These are phyloP conservation scores for Lutjanus campechanus DNA, from an alignment of 2,797 vertebrate species.

Conservation along the genomic window DNA sequence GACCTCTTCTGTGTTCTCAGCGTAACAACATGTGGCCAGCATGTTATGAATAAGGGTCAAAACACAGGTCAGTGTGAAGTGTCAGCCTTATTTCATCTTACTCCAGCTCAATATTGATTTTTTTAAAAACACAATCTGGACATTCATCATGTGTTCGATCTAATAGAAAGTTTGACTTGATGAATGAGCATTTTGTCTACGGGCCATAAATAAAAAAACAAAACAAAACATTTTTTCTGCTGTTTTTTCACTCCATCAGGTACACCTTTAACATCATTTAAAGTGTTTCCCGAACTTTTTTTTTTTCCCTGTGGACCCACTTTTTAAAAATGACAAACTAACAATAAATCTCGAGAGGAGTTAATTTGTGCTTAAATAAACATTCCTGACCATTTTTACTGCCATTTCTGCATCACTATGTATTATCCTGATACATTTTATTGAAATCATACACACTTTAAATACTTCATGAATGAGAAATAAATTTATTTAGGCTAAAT, in stretches of 20 bases:
- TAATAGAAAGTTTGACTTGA: background rate
- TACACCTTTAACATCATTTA: background rate
- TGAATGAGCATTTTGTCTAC: background rate
- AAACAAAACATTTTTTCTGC: background rate
- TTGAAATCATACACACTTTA: too few species aligned
- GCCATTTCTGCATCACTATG: too few species aligned
- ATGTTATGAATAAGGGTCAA: constrained; percentile 30
- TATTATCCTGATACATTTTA: too few species aligned
- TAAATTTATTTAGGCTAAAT: too few species aligned
- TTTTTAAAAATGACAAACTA: too few species aligned
- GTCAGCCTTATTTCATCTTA: constrained; percentile 8
- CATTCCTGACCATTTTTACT: too few species aligned
- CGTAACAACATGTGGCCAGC: constrained; percentile 54
- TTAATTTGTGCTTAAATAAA: too few species aligned
- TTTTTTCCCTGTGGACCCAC: too few species aligned
- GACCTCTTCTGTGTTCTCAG: constrained; percentile 55
- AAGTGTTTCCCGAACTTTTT: too few species aligned
- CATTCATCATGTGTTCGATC: background rate
- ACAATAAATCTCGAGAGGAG: too few species aligned
- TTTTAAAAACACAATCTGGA: background rate
- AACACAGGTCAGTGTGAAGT: constrained; percentile 30
- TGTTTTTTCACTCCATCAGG: background rate
- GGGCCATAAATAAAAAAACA: too few species aligned
- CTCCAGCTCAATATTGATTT: background rate
- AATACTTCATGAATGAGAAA: too few species aligned